phyloP scores from a whole-genome alignment of 2,888 invertebrate genomes.

The Drosophila picticornis region DNA sequence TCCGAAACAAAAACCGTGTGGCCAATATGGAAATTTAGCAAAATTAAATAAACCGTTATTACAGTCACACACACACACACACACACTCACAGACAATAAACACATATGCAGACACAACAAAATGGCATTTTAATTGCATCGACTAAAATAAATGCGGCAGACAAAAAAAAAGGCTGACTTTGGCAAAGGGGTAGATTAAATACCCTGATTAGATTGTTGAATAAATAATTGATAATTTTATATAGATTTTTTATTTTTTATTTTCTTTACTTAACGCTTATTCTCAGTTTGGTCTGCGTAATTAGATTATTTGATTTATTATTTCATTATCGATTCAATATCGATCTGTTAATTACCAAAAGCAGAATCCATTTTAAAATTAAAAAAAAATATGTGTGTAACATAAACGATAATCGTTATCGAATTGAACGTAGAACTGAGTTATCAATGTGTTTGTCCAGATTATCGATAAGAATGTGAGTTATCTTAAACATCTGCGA shows the following conservation, averaged over 20 bases:
- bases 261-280: not conserved
- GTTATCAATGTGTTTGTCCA: not conserved
- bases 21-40: slow-evolving; percentile 61
- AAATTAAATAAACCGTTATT: slow-evolving; percentile 65
- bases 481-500: not conserved
- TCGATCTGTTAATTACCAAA: not conserved
- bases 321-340: not conserved
- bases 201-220: slow-evolving; percentile 20
- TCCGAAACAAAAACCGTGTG: slow-evolving; percentile 52
- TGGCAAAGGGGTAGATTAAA: slow-evolving; percentile 8
- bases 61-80: slow-evolving; percentile 24
- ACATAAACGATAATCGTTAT: not conserved
- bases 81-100: slow-evolving; percentile 3
- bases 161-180: slow-evolving; percentile 1
- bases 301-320: not conserved
- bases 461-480: not conserved
- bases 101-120: slow-evolving; percentile 31
- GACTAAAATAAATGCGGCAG: slow-evolving; percentile 33
- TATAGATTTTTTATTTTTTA: not conserved
- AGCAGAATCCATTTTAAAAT: no score
- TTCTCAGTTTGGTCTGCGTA: not conserved
- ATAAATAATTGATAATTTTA: not conserved
- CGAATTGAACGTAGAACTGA: no score
- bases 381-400: not conserved
- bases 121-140: slow-evolving; percentile 74